Evolutionary conservation across 2,113 vertebrate species (phyloP).

Genomic region (Sigmodon hispidus): DNA sequence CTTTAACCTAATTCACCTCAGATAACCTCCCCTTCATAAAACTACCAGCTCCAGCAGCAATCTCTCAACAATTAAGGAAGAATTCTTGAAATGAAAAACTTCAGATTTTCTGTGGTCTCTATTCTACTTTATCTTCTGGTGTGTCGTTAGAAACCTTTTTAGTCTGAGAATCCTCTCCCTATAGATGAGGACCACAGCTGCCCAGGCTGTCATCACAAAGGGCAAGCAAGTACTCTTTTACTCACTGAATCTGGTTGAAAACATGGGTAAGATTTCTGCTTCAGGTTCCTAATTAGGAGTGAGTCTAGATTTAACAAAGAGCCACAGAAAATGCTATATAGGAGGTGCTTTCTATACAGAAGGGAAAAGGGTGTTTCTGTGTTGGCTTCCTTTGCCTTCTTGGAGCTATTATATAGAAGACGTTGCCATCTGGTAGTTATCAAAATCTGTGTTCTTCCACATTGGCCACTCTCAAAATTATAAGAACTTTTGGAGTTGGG

Average conservation of each 20-base stretch:
- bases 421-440: neutral
- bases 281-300: neutral
- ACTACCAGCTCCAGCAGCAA: conserved; percentile 27
- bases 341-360: neutral
- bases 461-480: neutral
- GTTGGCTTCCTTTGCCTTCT: neutral
- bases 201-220: neutral
- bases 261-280: neutral
- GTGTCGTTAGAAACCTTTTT: neutral
- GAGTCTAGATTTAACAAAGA: neutral
- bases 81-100: conserved; percentile 40
- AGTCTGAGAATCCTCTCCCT: neutral
- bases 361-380: neutral
- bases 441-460: neutral
- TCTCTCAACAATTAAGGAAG: neutral
- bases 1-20: conserved; percentile 38
- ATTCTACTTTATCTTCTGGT: neutral
- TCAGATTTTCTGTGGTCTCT: conserved; percentile 22
- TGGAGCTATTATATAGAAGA: neutral
- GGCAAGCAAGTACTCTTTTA: neutral
- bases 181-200: neutral
- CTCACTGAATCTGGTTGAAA: conserved; percentile 12
- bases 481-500: neutral
- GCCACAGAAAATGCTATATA: neutral
- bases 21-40: conserved; percentile 28